phyloP scores from a whole-genome alignment of 2,888 invertebrate genomes.

The Caenorhabditis panamensis region DNA sequence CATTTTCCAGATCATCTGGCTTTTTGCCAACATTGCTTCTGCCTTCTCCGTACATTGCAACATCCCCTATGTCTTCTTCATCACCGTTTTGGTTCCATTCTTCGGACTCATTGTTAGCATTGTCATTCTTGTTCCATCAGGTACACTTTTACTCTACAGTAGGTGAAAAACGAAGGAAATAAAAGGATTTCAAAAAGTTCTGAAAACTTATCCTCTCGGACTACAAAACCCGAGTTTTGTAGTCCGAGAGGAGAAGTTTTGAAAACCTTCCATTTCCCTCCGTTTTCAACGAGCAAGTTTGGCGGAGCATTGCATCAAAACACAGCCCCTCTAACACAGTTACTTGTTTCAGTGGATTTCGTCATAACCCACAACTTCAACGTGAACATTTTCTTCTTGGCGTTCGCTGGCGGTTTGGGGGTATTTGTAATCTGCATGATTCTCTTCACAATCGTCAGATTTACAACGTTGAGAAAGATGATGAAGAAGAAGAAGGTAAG shows the following conservation, averaged over 20 bases:
- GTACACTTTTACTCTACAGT: too few species aligned
- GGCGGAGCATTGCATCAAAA: too few species aligned
- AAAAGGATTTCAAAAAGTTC: too few species aligned
- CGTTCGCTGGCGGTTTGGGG: conserved; percentile 9
- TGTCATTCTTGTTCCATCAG: conserved; percentile 41
- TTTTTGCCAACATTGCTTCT: conserved; percentile 28
- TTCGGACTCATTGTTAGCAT: conserved; percentile 26
- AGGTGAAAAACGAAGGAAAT: too few species aligned
- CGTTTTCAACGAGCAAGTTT: too few species aligned
- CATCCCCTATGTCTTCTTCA: conserved; percentile 33
- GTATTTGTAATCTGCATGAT: conserved; percentile 36
- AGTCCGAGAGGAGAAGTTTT: too few species aligned
- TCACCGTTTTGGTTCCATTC: conserved; percentile 21
- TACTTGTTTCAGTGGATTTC: conserved; percentile 33
- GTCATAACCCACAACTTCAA: conserved; percentile 25
- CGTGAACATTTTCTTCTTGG: conserved; percentile 23
- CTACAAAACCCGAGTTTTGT: too few species aligned
- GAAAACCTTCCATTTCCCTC: too few species aligned
- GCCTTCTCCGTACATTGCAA: conserved; percentile 5
- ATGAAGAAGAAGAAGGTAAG: conserved; percentile 55
- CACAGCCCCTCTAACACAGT: too few species aligned
- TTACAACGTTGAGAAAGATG: conserved; percentile 31
- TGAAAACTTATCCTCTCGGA: too few species aligned
- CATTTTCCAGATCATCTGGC: conserved; percentile 49
- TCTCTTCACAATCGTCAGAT: conserved; percentile 18